phyloP scores from a whole-genome alignment of 2,888 invertebrate genomes.

The Synanthedon tipuliformis region DNA sequence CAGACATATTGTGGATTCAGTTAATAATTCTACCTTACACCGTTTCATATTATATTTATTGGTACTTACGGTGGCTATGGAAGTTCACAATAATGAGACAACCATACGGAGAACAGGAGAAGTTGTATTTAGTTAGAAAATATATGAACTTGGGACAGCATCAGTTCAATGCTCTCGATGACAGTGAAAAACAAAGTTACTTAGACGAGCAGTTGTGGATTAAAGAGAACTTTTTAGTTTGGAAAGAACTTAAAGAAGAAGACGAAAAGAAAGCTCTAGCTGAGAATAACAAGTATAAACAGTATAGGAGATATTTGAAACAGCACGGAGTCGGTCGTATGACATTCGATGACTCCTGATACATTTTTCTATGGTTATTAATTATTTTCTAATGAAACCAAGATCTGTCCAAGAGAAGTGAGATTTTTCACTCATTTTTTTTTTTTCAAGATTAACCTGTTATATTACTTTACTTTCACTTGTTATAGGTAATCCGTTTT shows the following conservation, averaged over 20 bases:
- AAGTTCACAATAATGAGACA: conserved; percentile 79
- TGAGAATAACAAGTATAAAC: conserved; percentile 88
- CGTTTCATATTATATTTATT: conserved; percentile 75
- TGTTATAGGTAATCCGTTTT: not conserved
- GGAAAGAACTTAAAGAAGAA: conserved; percentile 87
- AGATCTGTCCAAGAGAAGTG: not conserved
- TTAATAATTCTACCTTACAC: conserved; percentile 83
- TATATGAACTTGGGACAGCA: conserved; percentile 78
- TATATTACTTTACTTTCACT: not conserved
- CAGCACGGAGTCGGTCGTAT: conserved; percentile 90
- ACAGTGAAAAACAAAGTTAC: conserved; percentile 79
- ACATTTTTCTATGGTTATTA: conserved; percentile 2
- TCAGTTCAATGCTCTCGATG: conserved; percentile 80
- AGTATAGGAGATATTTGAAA: conserved; percentile 90
- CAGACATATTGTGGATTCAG: conserved; percentile 87
- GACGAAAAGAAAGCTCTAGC: conserved; percentile 87
- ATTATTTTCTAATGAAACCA: conserved; percentile 3
- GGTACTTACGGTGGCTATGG: conserved; percentile 86
- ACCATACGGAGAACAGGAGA: conserved; percentile 85
- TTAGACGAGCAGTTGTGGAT: conserved; percentile 84
- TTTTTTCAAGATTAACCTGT: not conserved
- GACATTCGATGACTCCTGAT: conserved; percentile 87
- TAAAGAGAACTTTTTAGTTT: conserved; percentile 79
- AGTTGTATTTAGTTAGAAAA: conserved; percentile 85
- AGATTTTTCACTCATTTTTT: conserved; percentile 1